A percentile compares a stretch with the other conserved stretches of the same genome.
Evolutionary conservation across 2,888 invertebrate species (phyloP).

Genomic region (Caenorhabditis doughertyi): DNA sequence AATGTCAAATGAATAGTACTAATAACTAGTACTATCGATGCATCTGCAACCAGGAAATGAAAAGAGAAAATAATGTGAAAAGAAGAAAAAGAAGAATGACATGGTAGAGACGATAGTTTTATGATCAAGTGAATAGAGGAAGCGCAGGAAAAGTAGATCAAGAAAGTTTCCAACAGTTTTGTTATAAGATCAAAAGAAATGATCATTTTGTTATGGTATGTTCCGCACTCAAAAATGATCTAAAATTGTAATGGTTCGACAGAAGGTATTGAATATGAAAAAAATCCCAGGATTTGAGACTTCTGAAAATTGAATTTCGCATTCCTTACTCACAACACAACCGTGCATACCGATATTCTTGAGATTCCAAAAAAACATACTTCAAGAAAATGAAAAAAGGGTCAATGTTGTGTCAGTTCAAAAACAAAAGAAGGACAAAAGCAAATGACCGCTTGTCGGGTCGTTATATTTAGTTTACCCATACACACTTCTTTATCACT

Average conservation of each 20-base stretch:
- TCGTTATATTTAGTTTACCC: constrained; percentile 53
- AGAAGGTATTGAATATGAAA: too few relatives aligned
- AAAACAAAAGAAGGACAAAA: constrained; percentile 42
- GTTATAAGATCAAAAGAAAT: too few relatives aligned
- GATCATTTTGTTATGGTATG: too few relatives aligned
- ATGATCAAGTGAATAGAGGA: background rate
- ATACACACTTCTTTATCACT: constrained; percentile 43
- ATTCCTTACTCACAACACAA: too few relatives aligned
- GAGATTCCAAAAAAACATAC: background rate
- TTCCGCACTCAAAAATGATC: too few relatives aligned
- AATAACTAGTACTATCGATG: constrained; percentile 25
- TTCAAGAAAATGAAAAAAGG: constrained; percentile 1
- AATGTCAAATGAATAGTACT: constrained; percentile 1
- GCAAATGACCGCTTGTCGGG: constrained; percentile 28
- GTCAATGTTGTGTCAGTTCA: constrained; percentile 3
- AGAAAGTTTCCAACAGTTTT: background rate
- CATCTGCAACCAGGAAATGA: constrained; percentile 27
- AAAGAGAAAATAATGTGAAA: background rate
- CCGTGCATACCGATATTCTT: too few relatives aligned
- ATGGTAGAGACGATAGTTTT: constrained; percentile 11
- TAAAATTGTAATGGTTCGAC: too few relatives aligned
- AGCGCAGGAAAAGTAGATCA: background rate
- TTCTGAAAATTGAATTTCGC: too few relatives aligned
- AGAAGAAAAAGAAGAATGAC: constrained; percentile 5
- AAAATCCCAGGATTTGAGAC: too few relatives aligned